A percentile compares a stretch with the other conserved stretches of the same genome.
phyloP scores from a whole-genome alignment of 2,113 vertebrate species.

The Ailurus styani region DNA sequence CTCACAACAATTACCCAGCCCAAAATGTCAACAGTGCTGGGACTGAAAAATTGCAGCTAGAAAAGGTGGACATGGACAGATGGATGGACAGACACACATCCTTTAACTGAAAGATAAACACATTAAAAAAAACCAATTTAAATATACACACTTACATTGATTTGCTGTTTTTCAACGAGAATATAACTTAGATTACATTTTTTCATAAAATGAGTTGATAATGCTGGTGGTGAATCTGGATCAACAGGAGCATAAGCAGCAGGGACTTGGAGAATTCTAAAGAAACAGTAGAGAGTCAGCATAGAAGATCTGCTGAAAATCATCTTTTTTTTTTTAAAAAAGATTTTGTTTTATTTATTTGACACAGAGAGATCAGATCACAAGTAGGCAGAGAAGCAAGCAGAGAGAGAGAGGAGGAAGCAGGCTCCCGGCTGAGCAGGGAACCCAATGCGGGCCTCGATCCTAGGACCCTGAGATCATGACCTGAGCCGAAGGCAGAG shows the following conservation, averaged over 20 bases:
- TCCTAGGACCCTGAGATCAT: too few species aligned
- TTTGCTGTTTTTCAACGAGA: conserved; percentile 87
- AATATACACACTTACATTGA: conserved; percentile 82
- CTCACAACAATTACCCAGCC: background rate
- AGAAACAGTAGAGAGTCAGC: conserved; percentile 34
- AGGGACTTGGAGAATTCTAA: conserved; percentile 90
- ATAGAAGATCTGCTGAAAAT: background rate
- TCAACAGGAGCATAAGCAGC: conserved; percentile 93
- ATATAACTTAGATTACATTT: conserved; percentile 86
- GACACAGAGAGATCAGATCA: too few species aligned
- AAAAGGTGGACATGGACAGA: too few species aligned
- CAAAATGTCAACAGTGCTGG: background rate
- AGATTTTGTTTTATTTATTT: too few species aligned
- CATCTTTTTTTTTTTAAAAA: too few species aligned
- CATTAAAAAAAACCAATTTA: background rate
- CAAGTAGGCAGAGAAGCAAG: too few species aligned
- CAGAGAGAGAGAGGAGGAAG: too few species aligned
- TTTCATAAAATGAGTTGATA: conserved; percentile 84
- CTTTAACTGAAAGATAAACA: conserved; percentile 27
- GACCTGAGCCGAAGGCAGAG: too few species aligned
- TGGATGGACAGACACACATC: background rate
- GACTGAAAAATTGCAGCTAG: background rate
- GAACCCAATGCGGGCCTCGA: too few species aligned
- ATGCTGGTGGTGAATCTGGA: conserved; percentile 84
- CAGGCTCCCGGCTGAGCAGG: too few species aligned